A percentile compares a stretch with the other conserved stretches of the same genome.
phyloP scores from a whole-genome alignment of 2,888 invertebrate genomes.

The Ephialtes manifestator region DNA sequence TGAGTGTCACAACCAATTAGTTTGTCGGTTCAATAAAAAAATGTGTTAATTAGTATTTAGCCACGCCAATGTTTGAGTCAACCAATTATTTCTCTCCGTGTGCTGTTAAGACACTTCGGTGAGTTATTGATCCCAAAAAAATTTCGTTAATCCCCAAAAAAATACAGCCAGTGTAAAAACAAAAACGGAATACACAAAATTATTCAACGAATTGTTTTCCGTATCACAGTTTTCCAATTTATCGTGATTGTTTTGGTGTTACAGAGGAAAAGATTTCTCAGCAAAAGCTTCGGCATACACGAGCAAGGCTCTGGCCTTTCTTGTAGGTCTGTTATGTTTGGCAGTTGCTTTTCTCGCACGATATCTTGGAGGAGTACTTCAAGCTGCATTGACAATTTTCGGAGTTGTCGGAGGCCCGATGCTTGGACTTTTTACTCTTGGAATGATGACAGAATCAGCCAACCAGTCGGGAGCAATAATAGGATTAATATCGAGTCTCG shows the following conservation, averaged over 20 bases:
- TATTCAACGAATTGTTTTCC: too few relatives aligned
- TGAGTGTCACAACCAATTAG: too few relatives aligned
- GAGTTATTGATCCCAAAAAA: too few relatives aligned
- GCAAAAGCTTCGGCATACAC: slow-evolving; percentile 67
- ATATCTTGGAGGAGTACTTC: slow-evolving; percentile 91
- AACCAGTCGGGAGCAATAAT: slow-evolving; percentile 91
- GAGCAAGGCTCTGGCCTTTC: slow-evolving; percentile 90
- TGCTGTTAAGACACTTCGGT: too few relatives aligned
- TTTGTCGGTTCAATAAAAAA: too few relatives aligned
- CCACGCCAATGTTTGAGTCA: too few relatives aligned
- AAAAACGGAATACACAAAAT: too few relatives aligned
- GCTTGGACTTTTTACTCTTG: slow-evolving; percentile 93
- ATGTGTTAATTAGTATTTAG: too few relatives aligned
- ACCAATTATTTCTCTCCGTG: too few relatives aligned
- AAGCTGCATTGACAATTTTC: slow-evolving; percentile 94
- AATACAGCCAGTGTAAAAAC: too few relatives aligned
- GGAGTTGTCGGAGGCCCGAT: slow-evolving; percentile 95
- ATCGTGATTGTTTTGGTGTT: slow-evolving; percentile 39
- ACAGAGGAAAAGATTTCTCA: slow-evolving; percentile 73
- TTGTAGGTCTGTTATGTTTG: slow-evolving; percentile 92
- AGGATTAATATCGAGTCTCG: slow-evolving; percentile 90
- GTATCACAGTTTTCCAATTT: background rate
- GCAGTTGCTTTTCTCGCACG: slow-evolving; percentile 90
- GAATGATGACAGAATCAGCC: slow-evolving; percentile 92
- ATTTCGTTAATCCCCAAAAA: too few relatives aligned